Percentiles rank a stretch among this genome's conserved stretches.
Evolutionary conservation across 1,140 invertebrate species (phyloP).

Genomic region (Coelopa frigida): DNA sequence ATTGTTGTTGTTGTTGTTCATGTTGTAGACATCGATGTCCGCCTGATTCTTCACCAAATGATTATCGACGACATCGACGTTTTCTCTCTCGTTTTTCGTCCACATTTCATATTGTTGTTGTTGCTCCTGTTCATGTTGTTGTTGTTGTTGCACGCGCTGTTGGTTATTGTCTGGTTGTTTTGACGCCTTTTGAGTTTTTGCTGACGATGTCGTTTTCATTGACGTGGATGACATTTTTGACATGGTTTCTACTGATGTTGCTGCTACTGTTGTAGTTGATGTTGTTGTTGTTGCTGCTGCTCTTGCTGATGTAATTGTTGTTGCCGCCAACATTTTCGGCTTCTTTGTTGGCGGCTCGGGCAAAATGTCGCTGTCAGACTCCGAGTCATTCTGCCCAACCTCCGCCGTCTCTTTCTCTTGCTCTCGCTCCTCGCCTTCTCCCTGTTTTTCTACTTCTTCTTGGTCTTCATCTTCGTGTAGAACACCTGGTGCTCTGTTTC

Average conservation of each 20-base stretch:
- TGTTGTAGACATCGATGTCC: neutral
- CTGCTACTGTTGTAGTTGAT: conserved; percentile 3
- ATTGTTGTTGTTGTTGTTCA: neutral
- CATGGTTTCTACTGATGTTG: neutral
- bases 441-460: conserved; percentile 9
- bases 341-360: conserved; percentile 41
- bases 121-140: conserved; percentile 16
- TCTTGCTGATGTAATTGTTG: conserved; percentile 1
- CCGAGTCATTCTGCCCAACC: conserved; percentile 38
- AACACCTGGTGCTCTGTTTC: too few species aligned
- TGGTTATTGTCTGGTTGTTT: too few species aligned
- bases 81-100: conserved; percentile 1
- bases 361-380: conserved; percentile 43
- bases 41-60: conserved; percentile 5
- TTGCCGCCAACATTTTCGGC: conserved; percentile 19
- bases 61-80: conserved; percentile 3
- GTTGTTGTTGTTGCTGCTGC: neutral
- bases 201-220: too few species aligned
- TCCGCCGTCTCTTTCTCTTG: neutral
- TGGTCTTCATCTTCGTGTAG: neutral
- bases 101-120: conserved; percentile 12
- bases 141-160: conserved; percentile 2
- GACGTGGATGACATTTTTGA: too few species aligned
- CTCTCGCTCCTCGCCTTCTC: conserved; percentile 6
- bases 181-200: too few species aligned